Evolutionary conservation across 2,888 invertebrate genomes (phyloP), one percentile per base, ranked within the genome.

Genomic region (Catocala fraxini): DNA sequence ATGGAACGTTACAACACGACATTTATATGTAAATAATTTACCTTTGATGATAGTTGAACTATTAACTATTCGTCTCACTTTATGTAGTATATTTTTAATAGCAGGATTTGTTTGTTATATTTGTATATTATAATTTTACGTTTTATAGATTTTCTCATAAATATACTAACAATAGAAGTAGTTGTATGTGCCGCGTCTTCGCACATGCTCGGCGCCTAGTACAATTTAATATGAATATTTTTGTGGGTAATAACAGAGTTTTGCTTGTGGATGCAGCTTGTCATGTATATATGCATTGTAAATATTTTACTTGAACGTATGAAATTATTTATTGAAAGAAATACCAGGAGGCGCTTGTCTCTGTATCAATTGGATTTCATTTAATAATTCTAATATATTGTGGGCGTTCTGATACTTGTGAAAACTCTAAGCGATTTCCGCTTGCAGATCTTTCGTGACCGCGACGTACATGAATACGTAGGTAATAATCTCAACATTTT

Each of bases 11-110:
- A 54, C 71, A 63, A 63, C 57, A 45, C 53, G 45, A 54, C 42
- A 11, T 60, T 68, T 67, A 51, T 70, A 67, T 73, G 73, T 78
- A 78, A 75, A 79, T 73, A 71, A 60, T 63, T 70, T 62, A 65
- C 64, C 4, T 25, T 45, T 66, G 25, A 65, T 71, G 65, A 68
- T 54, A 63, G 66, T 56, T 55, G 63, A 66, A 73, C 57, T 59
- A 46, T 62, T 63, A 51, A 62, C 42, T n/a, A 65, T 67, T 45
- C 69, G n/a, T 71, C 75, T 79, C 68, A 75, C 73, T 75, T 68
- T 75, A 70, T 59, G 63, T 79, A 76, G 77, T 35, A 51, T 13
- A 51, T 54, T 11, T 64, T 71, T 63, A 3, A 4, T 25, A 25
- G 25, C 69, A 64, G 62, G 62, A 62, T 63, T 45, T 45, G 41